Percentiles rank a stretch among this genome's conserved stretches.
Evolutionary conservation across 2,113 vertebrate genomes (phyloP).

Genomic region (Recurvirostra avosetta): DNA sequence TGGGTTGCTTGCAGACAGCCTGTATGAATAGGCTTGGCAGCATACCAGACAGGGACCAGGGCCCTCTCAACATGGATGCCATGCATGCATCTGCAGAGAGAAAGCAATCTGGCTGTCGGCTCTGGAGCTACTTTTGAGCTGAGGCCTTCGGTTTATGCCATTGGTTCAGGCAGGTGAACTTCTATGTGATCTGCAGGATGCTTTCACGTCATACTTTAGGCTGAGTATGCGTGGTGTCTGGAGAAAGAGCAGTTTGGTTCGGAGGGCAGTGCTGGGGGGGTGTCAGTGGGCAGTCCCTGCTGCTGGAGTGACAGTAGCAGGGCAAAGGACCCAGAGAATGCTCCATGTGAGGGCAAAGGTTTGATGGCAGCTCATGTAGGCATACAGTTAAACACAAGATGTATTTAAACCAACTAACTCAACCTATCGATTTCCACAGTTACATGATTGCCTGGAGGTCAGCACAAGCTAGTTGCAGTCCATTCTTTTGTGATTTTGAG

Average conservation of each 20-base stretch:
- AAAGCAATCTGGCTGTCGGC: fast-evolving
- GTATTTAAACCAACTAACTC: not conserved
- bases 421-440: not conserved
- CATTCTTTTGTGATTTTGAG: not conserved
- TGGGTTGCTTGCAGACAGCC: not conserved
- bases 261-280: not conserved
- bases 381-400: not conserved
- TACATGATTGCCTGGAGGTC: not conserved
- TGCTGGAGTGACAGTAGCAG: not conserved
- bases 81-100: not conserved
- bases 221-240: not conserved
- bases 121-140: not conserved
- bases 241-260: not conserved
- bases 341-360: not conserved
- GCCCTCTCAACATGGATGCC: not conserved
- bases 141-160: not conserved
- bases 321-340: not conserved
- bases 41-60: not conserved
- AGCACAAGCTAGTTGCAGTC: not conserved
- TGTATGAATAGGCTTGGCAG: not conserved
- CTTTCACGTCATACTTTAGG: not conserved
- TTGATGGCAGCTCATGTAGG: not conserved
- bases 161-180: not conserved
- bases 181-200: not conserved
- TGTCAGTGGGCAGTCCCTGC: not conserved